Base-by-base conservation (phyloP, 1,140 invertebrate genomes). In the Ditylenchus dipsaci region DNA sequence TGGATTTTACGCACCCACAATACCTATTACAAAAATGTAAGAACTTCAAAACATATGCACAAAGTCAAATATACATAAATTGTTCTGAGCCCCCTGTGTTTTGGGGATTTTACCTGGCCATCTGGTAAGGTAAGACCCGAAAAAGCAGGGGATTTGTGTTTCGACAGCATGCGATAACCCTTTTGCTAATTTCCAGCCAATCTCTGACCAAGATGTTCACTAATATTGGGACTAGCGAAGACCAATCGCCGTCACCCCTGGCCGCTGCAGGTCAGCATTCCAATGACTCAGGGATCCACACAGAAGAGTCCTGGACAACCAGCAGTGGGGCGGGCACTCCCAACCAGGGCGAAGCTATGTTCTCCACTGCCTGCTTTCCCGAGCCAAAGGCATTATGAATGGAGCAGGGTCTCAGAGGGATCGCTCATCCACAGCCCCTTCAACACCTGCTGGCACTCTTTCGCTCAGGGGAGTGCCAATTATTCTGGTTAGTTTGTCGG, bases 281-380 rank as follows among this genome's bases (percentile, higher is more conserved):
- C 1, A 75, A 75, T 53, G 73, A 75, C 63, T 77, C 75, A 5
- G 74, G 75, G 3, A 68, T 76, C 29, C 58, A 58, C 33, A 53
- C 59, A 19, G 75, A 76, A 23, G 72, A 68, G 26, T 75, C 74
- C 5, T 77, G 74, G 75, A 42, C 45, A 53, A 53, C 49, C 8
- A 53, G 49, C 15, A 53, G 49, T 53, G 49, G n/a, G 15, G 49
- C n/a, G 8, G 49, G 49, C 49, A 53, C 49, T 53, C 49, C 63
- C 0, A 30, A 61, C 56, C 11, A 27, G n/a, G n/a, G n/a, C n/a
- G n/a, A 19, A 21, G 49, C 23, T 19, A 15, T 43, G 1, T 21
- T 72, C 17, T 60, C 68, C 1, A 47, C 67, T 21, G 59, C 70
- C 38, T 66, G 0, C 63, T 73, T 1, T 57, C 71, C 0, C 67